phyloP scores from a whole-genome alignment of 2,797 vertebrate genomes.

The Clarias fuscus region DNA sequence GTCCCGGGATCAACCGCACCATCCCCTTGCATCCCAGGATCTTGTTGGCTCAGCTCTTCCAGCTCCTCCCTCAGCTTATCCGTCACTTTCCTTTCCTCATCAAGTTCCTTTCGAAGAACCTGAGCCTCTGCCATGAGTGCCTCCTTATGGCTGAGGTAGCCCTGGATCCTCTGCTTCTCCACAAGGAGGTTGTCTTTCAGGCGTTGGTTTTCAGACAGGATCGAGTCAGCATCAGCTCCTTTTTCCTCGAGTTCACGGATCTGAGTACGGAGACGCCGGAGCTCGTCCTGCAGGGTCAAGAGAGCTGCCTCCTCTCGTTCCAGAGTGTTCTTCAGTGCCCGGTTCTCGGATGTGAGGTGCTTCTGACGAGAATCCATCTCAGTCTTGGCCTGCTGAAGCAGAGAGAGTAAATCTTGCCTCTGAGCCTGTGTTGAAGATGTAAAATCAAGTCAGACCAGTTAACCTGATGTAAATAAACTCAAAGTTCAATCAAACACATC shows the following conservation, averaged over 20 bases:
- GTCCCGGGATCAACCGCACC: constrained; percentile 65
- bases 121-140: constrained; percentile 79
- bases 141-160: constrained; percentile 80
- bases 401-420: constrained; percentile 73
- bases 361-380: constrained; percentile 75
- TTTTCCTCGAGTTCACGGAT: constrained; percentile 80
- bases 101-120: constrained; percentile 79
- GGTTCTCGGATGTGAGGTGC: constrained; percentile 81
- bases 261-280: constrained; percentile 80
- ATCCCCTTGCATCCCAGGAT: constrained; percentile 47
- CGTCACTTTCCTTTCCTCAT: constrained; percentile 77
- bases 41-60: constrained; percentile 69
- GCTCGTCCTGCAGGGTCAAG: constrained; percentile 81
- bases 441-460: neutral
- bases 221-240: constrained; percentile 70
- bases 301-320: constrained; percentile 83
- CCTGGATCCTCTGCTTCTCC: constrained; percentile 76
- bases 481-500: neutral
- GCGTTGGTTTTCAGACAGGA: constrained; percentile 84
- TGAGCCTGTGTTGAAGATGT: constrained; percentile 70
- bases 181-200: constrained; percentile 85
- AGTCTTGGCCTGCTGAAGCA: constrained; percentile 73
- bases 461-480: neutral
- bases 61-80: constrained; percentile 79
- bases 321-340: constrained; percentile 79